Base-by-base conservation (phyloP, 1,140 invertebrate species). In the Tetramorium simillimum region DNA sequence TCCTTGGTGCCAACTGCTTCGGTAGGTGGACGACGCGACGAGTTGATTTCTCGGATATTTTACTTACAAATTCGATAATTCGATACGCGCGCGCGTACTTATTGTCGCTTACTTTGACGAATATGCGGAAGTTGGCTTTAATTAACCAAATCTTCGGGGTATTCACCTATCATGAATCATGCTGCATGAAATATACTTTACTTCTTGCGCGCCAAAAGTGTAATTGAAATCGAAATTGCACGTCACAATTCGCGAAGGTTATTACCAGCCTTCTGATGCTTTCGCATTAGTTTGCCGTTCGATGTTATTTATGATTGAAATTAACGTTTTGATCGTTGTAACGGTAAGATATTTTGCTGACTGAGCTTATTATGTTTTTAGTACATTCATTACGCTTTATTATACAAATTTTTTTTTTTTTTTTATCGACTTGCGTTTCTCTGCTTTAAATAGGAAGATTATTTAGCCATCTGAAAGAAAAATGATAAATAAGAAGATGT, bases 151-250 rank as follows among this genome's bases (percentile, higher is more conserved):
- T 37, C 21, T 65, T 58, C 51, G 65, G 37, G 37, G 18, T 70
- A 18, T 43, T 56, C 58, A 28, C 28, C 7, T 33, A 76, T 14
- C 33, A 33, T 75, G 81, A 76, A 76, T 14, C 33, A 33, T 75
- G 24, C 40, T n/a, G n/a, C 43, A 12, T 62, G 43, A 24, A 76
- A 76, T 62, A 75, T 62, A 63, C 81, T n/a, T 67, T 46, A 40
- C 33, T 53, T 28, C 43, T 51, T 49, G 51, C 37, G 24, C 33
- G 56, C 14, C 46, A 77, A 28, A 40, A 63, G 70, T 53, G 56
- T 76, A 85, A 85, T 76, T 76, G 43, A 63, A 85, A 76, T 76
- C 14, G 70, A 18, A 76, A 85, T 53, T 63, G 58, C 46, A 49
- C 18, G 65, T 72, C 37, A 70, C 33, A 81, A 58, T 81, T 81